Percentiles rank a stretch among this genome's conserved stretches.
phyloP scores from a whole-genome alignment of 2,888 invertebrate genomes.

The Agrotis clavis region DNA sequence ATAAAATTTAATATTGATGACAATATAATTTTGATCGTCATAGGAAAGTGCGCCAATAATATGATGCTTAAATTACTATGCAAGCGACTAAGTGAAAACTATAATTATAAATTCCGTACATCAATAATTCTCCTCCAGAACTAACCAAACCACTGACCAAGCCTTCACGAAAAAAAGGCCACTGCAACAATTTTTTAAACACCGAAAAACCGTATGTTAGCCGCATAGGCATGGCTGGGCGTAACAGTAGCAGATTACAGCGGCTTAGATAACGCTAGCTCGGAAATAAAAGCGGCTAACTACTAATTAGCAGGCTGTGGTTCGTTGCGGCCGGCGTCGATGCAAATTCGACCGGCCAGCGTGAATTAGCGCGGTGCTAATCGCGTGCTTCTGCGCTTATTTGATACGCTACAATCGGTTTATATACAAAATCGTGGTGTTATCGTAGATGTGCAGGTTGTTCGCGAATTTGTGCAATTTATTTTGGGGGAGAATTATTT shows the following conservation, averaged over 20 bases:
- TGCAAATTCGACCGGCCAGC: conserved; percentile 81
- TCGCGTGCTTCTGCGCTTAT: conserved; percentile 63
- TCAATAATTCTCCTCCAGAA: conserved; percentile 2
- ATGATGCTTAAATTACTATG: too few relatives aligned
- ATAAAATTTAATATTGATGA: too few relatives aligned
- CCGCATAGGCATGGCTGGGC: conserved; percentile 73
- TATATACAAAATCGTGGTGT: conserved; percentile 65
- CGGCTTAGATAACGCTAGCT: conserved; percentile 84
- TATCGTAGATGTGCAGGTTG: conserved; percentile 63
- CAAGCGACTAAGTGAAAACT: too few relatives aligned
- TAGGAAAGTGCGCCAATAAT: too few relatives aligned
- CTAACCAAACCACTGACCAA: neutral
- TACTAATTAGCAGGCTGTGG: conserved; percentile 83
- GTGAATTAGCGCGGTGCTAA: conserved; percentile 73
- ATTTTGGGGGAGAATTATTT: conserved; percentile 17
- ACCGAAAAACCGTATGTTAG: conserved; percentile 51
- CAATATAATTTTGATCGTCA: too few relatives aligned
- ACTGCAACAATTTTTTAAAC: conserved; percentile 48
- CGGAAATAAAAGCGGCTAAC: conserved; percentile 89
- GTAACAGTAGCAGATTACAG: conserved; percentile 84
- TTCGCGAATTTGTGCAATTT: conserved; percentile 35
- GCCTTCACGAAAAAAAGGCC: conserved; percentile 8
- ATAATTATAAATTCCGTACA: too few relatives aligned
- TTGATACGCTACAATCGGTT: conserved; percentile 64
- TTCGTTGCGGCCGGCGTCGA: conserved; percentile 70